Evolutionary conservation across 2,113 vertebrate genomes (phyloP).

Genomic region (Empidonax alnorum): DNA sequence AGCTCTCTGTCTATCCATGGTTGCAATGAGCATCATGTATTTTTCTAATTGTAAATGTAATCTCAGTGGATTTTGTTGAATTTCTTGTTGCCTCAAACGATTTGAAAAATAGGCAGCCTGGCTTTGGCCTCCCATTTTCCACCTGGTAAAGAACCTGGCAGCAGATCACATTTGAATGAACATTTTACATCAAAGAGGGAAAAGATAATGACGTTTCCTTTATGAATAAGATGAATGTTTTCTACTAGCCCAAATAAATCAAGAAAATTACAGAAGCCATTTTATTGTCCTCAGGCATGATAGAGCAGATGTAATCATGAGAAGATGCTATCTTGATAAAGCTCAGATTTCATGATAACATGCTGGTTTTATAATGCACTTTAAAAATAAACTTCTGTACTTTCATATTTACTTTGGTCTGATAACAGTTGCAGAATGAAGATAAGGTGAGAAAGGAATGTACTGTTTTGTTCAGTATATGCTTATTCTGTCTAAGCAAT

Average conservation of each 20-base stretch:
- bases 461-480: neutral
- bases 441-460: neutral
- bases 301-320: slow-evolving; percentile 16
- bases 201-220: slow-evolving; percentile 15
- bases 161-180: neutral
- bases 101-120: neutral
- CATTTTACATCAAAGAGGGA: neutral
- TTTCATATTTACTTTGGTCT: slow-evolving; percentile 4
- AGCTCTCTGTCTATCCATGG: neutral
- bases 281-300: slow-evolving; percentile 24
- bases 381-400: slow-evolving; percentile 4
- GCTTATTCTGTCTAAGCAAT: neutral
- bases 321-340: slow-evolving; percentile 16
- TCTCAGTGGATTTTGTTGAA: neutral
- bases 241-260: slow-evolving; percentile 5
- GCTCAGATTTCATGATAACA: slow-evolving; percentile 35
- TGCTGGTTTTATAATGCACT: neutral
- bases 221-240: neutral
- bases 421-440: neutral
- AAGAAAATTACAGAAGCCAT: slow-evolving; percentile 28
- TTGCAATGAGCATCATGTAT: neutral
- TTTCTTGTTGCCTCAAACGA: neutral
- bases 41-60: neutral
- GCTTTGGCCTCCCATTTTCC: neutral
- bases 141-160: neutral